Base-by-base conservation (phyloP, 2,797 vertebrate species). In the Heterohyrax brucei region DNA sequence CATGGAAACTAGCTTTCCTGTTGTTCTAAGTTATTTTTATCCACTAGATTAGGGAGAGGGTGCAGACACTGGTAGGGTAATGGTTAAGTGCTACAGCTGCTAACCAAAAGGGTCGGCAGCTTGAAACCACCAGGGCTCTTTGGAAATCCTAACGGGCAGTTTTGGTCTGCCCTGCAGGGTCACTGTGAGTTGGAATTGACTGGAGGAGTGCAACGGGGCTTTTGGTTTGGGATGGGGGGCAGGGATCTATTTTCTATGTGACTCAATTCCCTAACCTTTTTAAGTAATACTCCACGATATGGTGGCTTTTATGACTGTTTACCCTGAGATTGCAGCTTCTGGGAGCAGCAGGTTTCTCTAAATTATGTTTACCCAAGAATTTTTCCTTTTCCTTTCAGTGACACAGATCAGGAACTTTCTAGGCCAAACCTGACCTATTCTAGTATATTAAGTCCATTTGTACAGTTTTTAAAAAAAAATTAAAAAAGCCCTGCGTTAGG, bases 391-490 rank as follows among this genome's bases (percentile, higher is more conserved):
- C 39, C 62, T 18, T 6, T 87, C 82, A 24, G 5, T 79, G 62
- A 46, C 76, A 95, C n/a, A 97, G 94, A 30, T 48, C 16, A 89
- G 94, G 89, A 66, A 12, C 9, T 87, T 97, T 96, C 78, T 94
- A 66, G 61, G 96, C 89, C 26, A 10, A 97, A 96, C 77, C 30
- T 94, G 64, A 77, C 87, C 87, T 93, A 90, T 82, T 98, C 46
- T 91, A 91, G 46, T 94, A 76, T 90, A 62, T 4, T 1, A 94
- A 85, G n/a, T 87, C 59, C 22, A 87, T 88, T 96, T 95, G 22
- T 39, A 70, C 21, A 4, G 92, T 73, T 39, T 16, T 22, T 39
- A 73, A 39, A 19, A 22, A 96, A 87, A 77, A 53, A 53, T 12
- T 9, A 93, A 89, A 97, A 96, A 76, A 68, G 1, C 81, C 82